phyloP scores from a whole-genome alignment of 2,113 vertebrate species.

The Candoia aspera region DNA sequence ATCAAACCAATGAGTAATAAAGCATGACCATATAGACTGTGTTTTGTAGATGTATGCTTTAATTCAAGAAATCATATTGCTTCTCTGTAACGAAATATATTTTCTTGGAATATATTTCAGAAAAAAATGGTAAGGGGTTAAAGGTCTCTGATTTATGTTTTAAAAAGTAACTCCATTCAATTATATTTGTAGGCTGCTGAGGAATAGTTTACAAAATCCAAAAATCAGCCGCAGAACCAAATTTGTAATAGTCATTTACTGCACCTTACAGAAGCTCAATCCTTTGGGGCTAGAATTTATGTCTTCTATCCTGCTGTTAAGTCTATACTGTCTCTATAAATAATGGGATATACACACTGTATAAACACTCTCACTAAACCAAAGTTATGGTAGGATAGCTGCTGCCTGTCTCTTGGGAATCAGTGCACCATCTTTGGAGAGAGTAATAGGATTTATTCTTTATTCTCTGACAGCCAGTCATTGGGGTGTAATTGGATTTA shows the following conservation, averaged over 20 bases:
- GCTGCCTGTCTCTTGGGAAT: slow-evolving; percentile 19
- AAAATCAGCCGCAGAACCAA: slow-evolving; percentile 7
- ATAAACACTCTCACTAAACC: slow-evolving; percentile 12
- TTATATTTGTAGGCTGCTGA: background rate
- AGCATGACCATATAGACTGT: background rate
- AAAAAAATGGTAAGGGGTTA: background rate
- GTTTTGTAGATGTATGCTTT: background rate
- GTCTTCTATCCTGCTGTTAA: background rate
- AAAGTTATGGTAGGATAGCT: slow-evolving; percentile 20
- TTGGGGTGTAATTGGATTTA: slow-evolving; percentile 23
- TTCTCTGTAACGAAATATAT: background rate
- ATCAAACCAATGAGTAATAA: background rate
- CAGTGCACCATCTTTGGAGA: slow-evolving; percentile 13
- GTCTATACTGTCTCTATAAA: slow-evolving; percentile 25
- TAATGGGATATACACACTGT: slow-evolving; percentile 18
- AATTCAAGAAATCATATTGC: background rate
- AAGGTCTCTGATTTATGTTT: background rate
- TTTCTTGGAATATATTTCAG: background rate
- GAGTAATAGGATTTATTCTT: background rate
- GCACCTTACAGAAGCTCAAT: slow-evolving; percentile 4
- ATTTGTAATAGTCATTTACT: slow-evolving; percentile 10
- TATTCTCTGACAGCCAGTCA: background rate
- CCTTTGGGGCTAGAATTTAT: slow-evolving; percentile 18
- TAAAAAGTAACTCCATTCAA: background rate
- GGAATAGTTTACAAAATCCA: background rate